Evolutionary conservation across 64 coral and sea anemone species (phyloP), one percentile per base, ranked within the genome.

Genomic region (Platygyra sinensis): DNA sequence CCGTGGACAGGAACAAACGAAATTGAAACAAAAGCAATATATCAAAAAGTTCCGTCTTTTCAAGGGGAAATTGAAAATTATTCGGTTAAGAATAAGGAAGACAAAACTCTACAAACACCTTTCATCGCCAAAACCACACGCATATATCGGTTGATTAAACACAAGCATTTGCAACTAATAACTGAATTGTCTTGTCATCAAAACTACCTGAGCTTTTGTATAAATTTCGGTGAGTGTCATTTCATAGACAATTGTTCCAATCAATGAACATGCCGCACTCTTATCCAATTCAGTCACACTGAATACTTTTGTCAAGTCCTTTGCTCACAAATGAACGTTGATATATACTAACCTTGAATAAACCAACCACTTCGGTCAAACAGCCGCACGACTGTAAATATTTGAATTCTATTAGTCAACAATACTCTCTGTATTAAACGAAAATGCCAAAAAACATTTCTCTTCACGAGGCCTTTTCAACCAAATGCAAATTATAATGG

Each of bases 281-380:
- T 81, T 9, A 30, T 31, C 13, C 31, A 72, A 20, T 85, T 72
- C 42, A 46, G 24, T 72, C 63, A 71, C 0, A 50, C 18, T 57
- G 54, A 57, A 57, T 57, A 16, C 81, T 25, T 71, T 85, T 85
- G 81, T 69, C 63, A 3, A 22, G 2, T 71, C 81, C 46, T 71
- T 85, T 85, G 81, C 49, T n/a, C 11, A 22, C 15, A 85, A 67
- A 50, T 71, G 18, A 71, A 22, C 13, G 65, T 25, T 69, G 24
- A 69, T 69, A 69, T 29, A 25, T 69, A 10, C n/a, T 69, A n/a
- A 27, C 65, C 25, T 52, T 28, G 10, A 85, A 71, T 50, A 28
- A 28, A 51, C n/a, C 32, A 51, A 50, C 27, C 24, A 50, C 42
- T 69, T 42, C 15, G 76, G 20, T 77, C 9, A 77, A 77, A 77